These are phyloP conservation scores for Chymomyza procnemis DNA, from an alignment of 2,888 invertebrate genomes.

Conservation along the genomic window DNA sequence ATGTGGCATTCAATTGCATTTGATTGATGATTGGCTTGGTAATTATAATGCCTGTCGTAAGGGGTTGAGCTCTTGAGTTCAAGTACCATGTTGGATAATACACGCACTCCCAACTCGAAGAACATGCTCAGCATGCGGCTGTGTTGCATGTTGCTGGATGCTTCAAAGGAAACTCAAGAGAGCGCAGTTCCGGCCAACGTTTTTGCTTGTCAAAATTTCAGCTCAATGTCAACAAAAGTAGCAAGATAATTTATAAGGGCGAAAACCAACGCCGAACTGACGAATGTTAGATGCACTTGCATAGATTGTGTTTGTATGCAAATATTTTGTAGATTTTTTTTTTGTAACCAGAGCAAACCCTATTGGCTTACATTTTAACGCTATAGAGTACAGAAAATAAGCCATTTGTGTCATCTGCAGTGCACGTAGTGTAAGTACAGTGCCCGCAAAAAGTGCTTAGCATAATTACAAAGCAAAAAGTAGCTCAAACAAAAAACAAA, in stretches of 20 bases:
- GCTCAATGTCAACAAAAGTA: slow-evolving; percentile 18
- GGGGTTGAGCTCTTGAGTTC: neutral
- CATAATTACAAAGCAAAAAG: slow-evolving; percentile 16
- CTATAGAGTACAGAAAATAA: neutral
- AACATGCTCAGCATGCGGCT: neutral
- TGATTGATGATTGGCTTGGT: neutral
- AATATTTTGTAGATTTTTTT: neutral
- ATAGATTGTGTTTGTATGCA: neutral
- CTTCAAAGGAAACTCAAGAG: slow-evolving; percentile 12
- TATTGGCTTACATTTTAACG: too few relatives aligned
- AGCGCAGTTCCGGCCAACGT: slow-evolving; percentile 14
- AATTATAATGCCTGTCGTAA: neutral
- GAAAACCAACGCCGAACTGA: neutral
- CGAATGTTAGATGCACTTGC: neutral
- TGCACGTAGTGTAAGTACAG: neutral
- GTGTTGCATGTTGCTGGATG: neutral
- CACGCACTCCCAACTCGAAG: neutral
- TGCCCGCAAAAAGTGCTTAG: slow-evolving; percentile 13
- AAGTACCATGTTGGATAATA: neutral
- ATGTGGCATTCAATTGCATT: neutral
- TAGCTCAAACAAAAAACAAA: slow-evolving; percentile 7
- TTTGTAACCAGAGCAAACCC: too few relatives aligned
- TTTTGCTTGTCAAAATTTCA: slow-evolving; percentile 6
- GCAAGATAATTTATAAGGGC: neutral
- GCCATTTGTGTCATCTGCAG: neutral